These are phyloP conservation scores for Rhodophaea formosa DNA, from an alignment of 2,888 invertebrate species.

Conservation along the genomic window DNA sequence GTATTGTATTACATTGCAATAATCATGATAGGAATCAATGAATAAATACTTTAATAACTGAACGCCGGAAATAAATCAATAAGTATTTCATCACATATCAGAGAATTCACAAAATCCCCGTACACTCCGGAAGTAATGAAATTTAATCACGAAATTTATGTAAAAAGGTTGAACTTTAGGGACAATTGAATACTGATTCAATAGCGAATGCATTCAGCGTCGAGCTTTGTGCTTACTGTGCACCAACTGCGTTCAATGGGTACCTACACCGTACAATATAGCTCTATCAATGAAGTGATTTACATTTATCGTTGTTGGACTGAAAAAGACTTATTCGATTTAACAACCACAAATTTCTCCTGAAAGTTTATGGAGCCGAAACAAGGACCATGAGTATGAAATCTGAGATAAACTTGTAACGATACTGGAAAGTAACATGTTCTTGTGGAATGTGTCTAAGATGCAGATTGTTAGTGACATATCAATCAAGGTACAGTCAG, in stretches of 20 bases:
- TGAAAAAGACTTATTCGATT: constrained; percentile 48
- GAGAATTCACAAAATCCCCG: neutral
- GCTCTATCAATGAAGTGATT: constrained; percentile 66
- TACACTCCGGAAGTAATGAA: constrained; percentile 26
- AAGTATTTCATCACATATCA: constrained; percentile 1
- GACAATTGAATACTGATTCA: constrained; percentile 68
- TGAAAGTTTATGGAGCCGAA: no score
- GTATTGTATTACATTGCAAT: no score
- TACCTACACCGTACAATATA: constrained; percentile 56
- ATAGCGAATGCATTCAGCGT: constrained; percentile 59
- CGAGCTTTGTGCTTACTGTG: constrained; percentile 64
- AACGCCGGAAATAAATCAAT: constrained; percentile 1
- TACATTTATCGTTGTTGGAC: constrained; percentile 61
- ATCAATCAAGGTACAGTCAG: no score
- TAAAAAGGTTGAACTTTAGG: constrained; percentile 51
- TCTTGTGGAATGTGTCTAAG: no score
- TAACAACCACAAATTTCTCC: constrained; percentile 20
- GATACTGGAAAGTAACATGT: no score
- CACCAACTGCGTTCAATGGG: constrained; percentile 61
- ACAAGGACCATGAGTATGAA: neutral
- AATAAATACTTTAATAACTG: constrained; percentile 21
- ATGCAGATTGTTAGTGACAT: no score
- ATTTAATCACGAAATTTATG: constrained; percentile 46
- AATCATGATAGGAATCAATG: neutral
- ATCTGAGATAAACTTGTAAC: neutral